phyloP scores from a whole-genome alignment of 2,888 invertebrate genomes.

The Digitonthophagus gazella region DNA sequence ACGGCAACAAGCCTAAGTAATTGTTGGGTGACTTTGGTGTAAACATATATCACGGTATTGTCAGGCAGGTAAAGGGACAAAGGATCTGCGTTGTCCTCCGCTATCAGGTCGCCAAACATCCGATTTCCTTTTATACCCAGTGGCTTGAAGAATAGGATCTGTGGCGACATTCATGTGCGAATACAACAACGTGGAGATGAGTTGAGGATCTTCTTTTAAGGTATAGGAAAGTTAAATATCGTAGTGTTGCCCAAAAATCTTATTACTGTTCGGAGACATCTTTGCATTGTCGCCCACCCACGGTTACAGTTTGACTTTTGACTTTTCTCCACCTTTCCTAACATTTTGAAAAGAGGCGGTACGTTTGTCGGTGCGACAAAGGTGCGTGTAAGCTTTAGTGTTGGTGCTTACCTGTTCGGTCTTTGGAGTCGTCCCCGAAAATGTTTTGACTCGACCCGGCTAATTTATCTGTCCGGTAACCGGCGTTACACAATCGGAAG shows the following conservation, averaged over 20 bases:
- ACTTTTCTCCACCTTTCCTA: background rate
- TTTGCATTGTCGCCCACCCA: background rate
- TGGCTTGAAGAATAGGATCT: background rate
- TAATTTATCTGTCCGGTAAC: conserved; percentile 35
- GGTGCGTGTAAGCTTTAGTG: background rate
- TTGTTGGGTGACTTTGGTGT: conserved; percentile 38
- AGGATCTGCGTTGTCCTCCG: background rate
- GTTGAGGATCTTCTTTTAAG: background rate
- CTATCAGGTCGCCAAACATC: background rate
- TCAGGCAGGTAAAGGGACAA: conserved; percentile 20
- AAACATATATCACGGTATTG: conserved; percentile 38
- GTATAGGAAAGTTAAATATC: background rate
- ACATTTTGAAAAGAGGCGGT: background rate
- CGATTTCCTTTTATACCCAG: background rate
- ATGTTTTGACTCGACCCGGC: conserved; percentile 39
- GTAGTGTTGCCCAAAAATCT: background rate
- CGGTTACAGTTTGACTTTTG: background rate
- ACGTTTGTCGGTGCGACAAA: background rate
- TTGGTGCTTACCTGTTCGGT: conserved; percentile 33
- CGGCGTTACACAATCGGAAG: conserved; percentile 18
- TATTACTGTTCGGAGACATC: background rate
- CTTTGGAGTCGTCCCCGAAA: conserved; percentile 26
- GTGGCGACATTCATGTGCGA: background rate
- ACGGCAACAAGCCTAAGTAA: conserved; percentile 49
- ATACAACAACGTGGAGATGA: background rate